Evolutionary conservation across 1,140 invertebrate species (phyloP).

Genomic region (Eueides isabella): DNA sequence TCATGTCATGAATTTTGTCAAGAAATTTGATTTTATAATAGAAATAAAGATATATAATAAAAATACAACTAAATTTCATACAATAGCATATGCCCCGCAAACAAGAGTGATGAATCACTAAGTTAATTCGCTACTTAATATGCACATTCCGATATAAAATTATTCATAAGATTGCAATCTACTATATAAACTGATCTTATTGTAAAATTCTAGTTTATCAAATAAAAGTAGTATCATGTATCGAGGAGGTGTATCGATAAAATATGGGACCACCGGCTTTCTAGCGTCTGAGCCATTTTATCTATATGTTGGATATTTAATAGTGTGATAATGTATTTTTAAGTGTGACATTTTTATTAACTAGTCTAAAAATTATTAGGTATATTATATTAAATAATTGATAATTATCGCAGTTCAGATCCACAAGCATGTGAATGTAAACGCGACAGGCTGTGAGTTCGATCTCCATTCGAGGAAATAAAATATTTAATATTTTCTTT

Average conservation of each 20-base stretch:
- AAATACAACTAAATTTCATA: too few species aligned
- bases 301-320: not conserved
- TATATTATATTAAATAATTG: not conserved
- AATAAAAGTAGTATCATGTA: slow-evolving; percentile 6
- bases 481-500: too few species aligned
- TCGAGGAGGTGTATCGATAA: slow-evolving; percentile 41
- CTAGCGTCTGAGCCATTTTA: slow-evolving; percentile 40
- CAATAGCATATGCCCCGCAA: too few species aligned
- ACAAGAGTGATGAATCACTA: too few species aligned
- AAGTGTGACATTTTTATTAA: not conserved
- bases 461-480: too few species aligned
- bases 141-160: not conserved
- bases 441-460: too few species aligned
- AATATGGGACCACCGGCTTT: slow-evolving; percentile 66
- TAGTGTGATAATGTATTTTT: not conserved
- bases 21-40: too few species aligned
- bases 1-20: too few species aligned
- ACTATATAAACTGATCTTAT: not conserved
- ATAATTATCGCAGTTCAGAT: too few species aligned
- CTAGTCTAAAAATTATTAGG: not conserved
- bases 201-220: slow-evolving; percentile 13
- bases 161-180: not conserved
- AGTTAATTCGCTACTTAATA: too few species aligned
- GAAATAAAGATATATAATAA: too few species aligned
- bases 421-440: too few species aligned